Conservation (phyloP, 2,888 invertebrate species). For the Cryptophagus acutangulus region DNA sequence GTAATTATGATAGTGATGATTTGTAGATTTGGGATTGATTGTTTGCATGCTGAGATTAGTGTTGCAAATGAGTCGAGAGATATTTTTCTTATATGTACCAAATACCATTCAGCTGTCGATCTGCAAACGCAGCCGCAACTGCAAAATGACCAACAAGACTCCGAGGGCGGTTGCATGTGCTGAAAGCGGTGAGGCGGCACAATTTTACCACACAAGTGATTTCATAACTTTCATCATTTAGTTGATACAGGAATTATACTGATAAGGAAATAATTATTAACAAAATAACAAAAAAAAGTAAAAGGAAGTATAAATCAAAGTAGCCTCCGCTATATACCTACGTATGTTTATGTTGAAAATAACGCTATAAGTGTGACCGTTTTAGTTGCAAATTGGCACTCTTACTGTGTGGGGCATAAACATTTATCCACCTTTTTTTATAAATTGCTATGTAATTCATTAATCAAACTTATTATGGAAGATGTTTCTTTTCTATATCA, state of each 20-base stretch:
- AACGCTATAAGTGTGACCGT: constrained; percentile 40
- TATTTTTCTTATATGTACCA: no score
- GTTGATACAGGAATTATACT: constrained; percentile 22
- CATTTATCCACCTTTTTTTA: not conserved
- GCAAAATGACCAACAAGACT: constrained; percentile 73
- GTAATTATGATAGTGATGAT: no score
- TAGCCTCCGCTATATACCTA: constrained; percentile 35
- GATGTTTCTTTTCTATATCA: not conserved
- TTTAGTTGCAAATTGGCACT: constrained; percentile 5
- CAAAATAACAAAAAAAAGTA: constrained; percentile 26
- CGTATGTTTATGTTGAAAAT: constrained; percentile 38
- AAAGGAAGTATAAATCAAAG: constrained; percentile 28
- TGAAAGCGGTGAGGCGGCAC: constrained; percentile 45
- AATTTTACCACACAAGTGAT: constrained; percentile 6
- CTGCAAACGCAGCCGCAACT: constrained; percentile 76
- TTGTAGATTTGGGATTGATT: no score
- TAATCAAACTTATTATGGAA: not conserved
- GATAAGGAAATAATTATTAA: constrained; percentile 23
- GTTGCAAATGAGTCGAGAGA: no score
- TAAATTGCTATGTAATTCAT: no score
- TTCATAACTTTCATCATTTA: not conserved
- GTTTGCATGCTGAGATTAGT: no score
- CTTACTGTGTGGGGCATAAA: not conserved
- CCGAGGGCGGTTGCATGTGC: constrained; percentile 80
- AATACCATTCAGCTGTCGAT: constrained; percentile 69